Evolutionary conservation across 1,140 invertebrate genomes (phyloP), one percentile per base, ranked within the genome.

Genomic region (Nephila pilipes): DNA sequence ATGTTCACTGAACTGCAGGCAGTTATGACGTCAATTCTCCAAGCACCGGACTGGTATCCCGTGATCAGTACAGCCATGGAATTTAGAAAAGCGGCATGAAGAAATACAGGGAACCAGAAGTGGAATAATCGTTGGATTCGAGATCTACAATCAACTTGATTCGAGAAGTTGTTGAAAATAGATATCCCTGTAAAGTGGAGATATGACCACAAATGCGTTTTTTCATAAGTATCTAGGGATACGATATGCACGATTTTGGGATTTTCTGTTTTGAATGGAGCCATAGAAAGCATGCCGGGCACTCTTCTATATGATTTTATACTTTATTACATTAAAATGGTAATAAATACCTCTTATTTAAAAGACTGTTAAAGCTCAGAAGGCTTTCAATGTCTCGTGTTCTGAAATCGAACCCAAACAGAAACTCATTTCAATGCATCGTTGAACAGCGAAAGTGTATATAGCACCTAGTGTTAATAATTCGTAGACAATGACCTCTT

Each of bases 151-250:
- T 8, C 54, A n/a, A n/a, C n/a, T n/a, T n/a, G n/a, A n/a, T n/a
- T n/a, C n/a, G n/a, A n/a, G 22, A 54, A 4, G 5, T 54, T 63
- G 4, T 12, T 25, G 12, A 25, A 69, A 14, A 88, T 16, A 46
- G 36, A 25, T 60, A 88, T 88, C 25, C 87, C 87, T n/a, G 87
- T 88, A 75, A 38, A 60, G n/a, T 54, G 18, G 3, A 88, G 22
- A 75, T 69, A 88, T 8, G 22, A 36, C 60, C 60, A 69, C n/a
- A 88, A n/a, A 38, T 54, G 55, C 4, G 87, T 69, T 32, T 46
- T 69, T 46, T 88, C 87, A n/a, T 0, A 2, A 14, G 12, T 6
- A 18, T 2, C 38, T 25, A 14, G 14, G 36, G 29, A 18, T 36
- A 20, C 2, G 0, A 0, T 0, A 32, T 14, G 12, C 0, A 5